Percentiles rank a stretch among this genome's conserved stretches.
phyloP scores from a whole-genome alignment of 2,797 vertebrate genomes.

The Phylloscopus collybita region DNA sequence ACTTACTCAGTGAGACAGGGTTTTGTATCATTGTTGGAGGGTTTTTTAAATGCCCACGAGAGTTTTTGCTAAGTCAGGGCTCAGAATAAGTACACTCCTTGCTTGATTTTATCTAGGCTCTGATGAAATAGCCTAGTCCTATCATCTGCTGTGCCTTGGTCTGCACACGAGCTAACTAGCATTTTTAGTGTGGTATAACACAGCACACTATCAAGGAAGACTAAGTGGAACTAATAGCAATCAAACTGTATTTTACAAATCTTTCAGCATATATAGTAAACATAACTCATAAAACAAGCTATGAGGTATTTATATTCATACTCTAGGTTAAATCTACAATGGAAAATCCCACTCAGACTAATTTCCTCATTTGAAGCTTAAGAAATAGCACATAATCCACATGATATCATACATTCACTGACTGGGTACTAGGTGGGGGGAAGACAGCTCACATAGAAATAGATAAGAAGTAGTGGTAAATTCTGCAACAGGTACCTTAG shows the following conservation, averaged over 20 bases:
- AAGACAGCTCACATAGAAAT: neutral
- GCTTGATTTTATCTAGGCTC: neutral
- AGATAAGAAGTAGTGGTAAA: neutral
- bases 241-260: neutral
- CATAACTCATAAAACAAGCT: neutral
- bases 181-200: neutral
- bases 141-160: neutral
- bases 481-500: neutral
- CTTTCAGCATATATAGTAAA: neutral
- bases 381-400: neutral
- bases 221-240: neutral
- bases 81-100: neutral
- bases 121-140: neutral
- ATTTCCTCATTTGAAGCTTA: constrained; percentile 1
- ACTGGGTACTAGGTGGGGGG: neutral
- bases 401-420: neutral
- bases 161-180: neutral
- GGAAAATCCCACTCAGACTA: neutral
- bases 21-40: neutral
- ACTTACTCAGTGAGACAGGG: neutral
- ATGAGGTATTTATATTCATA: neutral
- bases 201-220: neutral
- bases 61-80: neutral
- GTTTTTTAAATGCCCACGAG: neutral
- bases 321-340: neutral